Evolutionary conservation across 2,888 invertebrate genomes (phyloP).

Genomic region (Drosophila hawaiiensis): DNA sequence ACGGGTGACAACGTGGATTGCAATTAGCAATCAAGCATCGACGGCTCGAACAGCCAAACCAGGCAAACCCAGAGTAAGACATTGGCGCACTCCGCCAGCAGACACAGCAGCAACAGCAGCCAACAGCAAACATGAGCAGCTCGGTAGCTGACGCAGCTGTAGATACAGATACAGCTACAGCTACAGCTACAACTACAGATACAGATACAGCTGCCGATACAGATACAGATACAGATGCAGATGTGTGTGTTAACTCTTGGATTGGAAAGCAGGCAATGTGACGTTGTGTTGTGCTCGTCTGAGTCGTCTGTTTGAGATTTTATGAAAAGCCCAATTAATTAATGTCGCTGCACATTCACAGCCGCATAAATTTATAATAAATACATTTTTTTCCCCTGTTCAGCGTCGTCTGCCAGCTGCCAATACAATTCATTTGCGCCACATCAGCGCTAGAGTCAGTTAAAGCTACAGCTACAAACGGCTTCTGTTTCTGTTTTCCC

Average conservation of each 20-base stretch:
- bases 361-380: slow-evolving; percentile 70
- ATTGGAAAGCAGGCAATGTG: slow-evolving; percentile 45
- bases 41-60: slow-evolving; percentile 27
- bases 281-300: slow-evolving; percentile 21
- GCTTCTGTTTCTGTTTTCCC: slow-evolving; percentile 19
- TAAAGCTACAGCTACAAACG: slow-evolving; percentile 9
- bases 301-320: slow-evolving; percentile 38
- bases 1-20: slow-evolving; percentile 56
- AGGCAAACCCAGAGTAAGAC: slow-evolving; percentile 51
- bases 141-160: slow-evolving; percentile 58
- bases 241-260: slow-evolving; percentile 46
- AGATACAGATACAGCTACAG: slow-evolving; percentile 26
- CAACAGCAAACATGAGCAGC: slow-evolving; percentile 57
- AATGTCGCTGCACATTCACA: slow-evolving; percentile 56
- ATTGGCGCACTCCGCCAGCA: slow-evolving; percentile 46
- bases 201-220: slow-evolving; percentile 34
- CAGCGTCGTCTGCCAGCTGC: slow-evolving; percentile 67
- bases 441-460: slow-evolving; percentile 43
- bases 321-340: slow-evolving; percentile 80
- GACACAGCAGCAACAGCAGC: slow-evolving; percentile 34
- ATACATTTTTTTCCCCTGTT: slow-evolving; percentile 43
- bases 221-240: slow-evolving; percentile 36
- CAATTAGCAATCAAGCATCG: slow-evolving; percentile 79
- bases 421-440: slow-evolving; percentile 79
- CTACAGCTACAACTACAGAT: background rate